phyloP scores from a whole-genome alignment of 2,113 vertebrate genomes.

The Eurypyga helias region DNA sequence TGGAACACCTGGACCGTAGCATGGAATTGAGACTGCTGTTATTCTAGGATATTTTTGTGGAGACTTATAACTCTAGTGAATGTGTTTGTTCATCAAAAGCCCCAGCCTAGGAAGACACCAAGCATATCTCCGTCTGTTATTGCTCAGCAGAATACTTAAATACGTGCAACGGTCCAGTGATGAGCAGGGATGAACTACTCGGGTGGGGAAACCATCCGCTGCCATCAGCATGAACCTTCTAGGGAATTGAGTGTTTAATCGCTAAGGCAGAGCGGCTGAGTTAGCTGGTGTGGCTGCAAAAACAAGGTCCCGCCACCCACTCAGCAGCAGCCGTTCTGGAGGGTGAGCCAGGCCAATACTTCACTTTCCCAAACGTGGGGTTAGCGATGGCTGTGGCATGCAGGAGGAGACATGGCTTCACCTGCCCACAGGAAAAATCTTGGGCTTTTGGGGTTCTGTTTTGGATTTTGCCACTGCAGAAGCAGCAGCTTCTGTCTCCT shows the following conservation, averaged over 20 bases:
- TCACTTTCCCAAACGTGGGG: background rate
- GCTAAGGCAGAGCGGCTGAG: background rate
- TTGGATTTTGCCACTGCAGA: background rate
- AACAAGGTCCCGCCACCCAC: background rate
- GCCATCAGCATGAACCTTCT: background rate
- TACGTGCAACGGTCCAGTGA: accelerated
- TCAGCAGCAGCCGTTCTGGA: background rate
- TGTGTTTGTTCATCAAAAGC: background rate
- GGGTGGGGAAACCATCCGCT: background rate
- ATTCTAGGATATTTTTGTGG: background rate
- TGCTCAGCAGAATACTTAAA: background rate
- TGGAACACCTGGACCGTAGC: background rate
- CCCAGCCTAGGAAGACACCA: background rate
- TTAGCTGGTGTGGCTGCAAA: background rate
- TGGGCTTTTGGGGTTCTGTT: background rate
- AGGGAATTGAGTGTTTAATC: background rate
- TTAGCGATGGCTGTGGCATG: background rate
- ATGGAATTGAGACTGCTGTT: background rate
- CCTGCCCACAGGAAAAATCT: background rate
- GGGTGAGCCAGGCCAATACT: background rate
- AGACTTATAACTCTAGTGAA: background rate
- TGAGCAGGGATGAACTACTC: background rate
- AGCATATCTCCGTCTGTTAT: background rate
- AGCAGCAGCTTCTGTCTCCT: background rate
- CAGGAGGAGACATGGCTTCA: background rate